Base-by-base conservation (phyloP, 2,888 invertebrate genomes). In the Macroteleia sp. region DNA sequence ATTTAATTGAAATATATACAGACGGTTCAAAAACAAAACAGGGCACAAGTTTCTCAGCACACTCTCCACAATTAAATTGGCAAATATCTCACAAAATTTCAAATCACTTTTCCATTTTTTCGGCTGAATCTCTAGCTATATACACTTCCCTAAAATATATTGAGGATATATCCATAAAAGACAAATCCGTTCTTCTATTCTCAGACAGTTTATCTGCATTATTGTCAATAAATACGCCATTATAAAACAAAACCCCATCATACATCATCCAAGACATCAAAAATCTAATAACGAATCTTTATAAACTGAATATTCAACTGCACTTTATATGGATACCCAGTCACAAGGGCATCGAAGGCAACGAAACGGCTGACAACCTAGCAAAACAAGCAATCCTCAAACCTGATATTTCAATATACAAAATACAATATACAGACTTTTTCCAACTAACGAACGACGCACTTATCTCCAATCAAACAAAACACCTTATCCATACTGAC, bases 61-160 rank as follows among this genome's bases (percentile, higher is more conserved):
- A 39, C 6, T 25, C 12, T 42, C 41, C 41, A 14, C 16, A 22
- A 6, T 30, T 17, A 2, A 16, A 0, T 1, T 28, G 8, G 30
- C 2, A 9, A 19, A 41, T 42, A 1, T 2, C 12, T n/a, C 4
- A 10, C 4, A 28, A 30, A 30, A 30, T 57, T 12, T 12, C 42
- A n/a, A 12, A 57, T n/a, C 3, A 12, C 2, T 28, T 30, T 0
- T 57, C 57, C 0, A 57, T 57, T 4, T 57, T 57, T 12, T 42
- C 57, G 10, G 57, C 57, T 1, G 42, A 57, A 30, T 39, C 42
- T 4, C n/a, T 28, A 8, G 42, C 42, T 6, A 57, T 57, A 12
- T 2, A 10, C 6, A 9, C n/a, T 6, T 10, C 42, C 17, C 10
- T 42, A 25, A 10, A n/a, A 8, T 8, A 12, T 28, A 25, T 46